Conservation (phyloP, 2,888 invertebrate species). For the Hymenopus coronatus region DNA sequence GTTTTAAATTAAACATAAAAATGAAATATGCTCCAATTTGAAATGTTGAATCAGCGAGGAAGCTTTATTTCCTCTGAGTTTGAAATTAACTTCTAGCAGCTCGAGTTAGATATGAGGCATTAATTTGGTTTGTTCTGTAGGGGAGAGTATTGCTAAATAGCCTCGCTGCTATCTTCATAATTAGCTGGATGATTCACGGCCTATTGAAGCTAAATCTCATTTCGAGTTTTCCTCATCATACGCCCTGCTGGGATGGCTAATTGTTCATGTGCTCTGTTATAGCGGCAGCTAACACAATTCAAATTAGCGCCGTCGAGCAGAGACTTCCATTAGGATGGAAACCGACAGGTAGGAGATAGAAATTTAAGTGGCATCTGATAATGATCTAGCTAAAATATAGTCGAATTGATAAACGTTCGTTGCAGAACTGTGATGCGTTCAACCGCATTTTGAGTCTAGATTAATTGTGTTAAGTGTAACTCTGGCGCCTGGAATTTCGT, state of each 20-base stretch:
- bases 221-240: not conserved
- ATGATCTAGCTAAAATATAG: no score
- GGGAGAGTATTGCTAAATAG: not conserved
- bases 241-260: not conserved
- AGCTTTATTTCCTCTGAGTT: not conserved
- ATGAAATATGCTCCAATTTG: no score
- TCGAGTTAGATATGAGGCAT: not conserved
- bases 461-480: no score
- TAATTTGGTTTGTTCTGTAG: not conserved
- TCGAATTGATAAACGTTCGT: no score
- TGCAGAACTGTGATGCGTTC: no score
- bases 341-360: no score
- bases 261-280: not conserved
- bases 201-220: not conserved
- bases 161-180: not conserved
- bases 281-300: not conserved
- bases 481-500: no score
- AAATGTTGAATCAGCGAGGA: no score
- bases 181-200: not conserved
- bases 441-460: no score
- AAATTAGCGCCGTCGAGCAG: not conserved
- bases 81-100: not conserved
- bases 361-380: no score
- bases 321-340: not conserved
- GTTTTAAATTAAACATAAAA: no score